phyloP scores from a whole-genome alignment of 2,113 vertebrate species.

The Anoplopoma fimbria region DNA sequence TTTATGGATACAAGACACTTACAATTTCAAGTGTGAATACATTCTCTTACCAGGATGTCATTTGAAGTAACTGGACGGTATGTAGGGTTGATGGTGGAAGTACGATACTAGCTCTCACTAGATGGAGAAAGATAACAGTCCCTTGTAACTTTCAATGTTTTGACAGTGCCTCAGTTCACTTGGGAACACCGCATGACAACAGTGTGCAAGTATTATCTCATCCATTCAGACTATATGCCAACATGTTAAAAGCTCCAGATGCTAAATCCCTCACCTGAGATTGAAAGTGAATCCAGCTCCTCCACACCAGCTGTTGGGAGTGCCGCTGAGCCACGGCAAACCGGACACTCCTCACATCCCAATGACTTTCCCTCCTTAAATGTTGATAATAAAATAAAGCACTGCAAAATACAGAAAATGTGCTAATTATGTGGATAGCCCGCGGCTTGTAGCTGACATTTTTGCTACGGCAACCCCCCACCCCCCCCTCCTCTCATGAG shows the following conservation, averaged over 20 bases:
- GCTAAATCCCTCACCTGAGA: slow-evolving; percentile 31
- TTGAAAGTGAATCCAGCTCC: slow-evolving; percentile 34
- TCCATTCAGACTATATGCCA: neutral
- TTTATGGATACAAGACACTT: neutral
- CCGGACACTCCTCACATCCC: slow-evolving; percentile 48
- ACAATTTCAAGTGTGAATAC: neutral
- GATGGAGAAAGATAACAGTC: neutral
- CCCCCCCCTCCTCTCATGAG: slow-evolving; percentile 13
- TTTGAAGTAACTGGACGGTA: neutral
- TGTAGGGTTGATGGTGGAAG: neutral
- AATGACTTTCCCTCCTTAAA: slow-evolving; percentile 56
- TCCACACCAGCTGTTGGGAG: slow-evolving; percentile 53
- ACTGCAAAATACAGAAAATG: slow-evolving; percentile 28
- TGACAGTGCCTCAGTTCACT: neutral
- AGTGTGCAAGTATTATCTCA: neutral
- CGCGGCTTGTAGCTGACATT: slow-evolving; percentile 56
- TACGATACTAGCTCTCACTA: too few species aligned
- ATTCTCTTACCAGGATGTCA: neutral
- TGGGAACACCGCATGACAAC: neutral
- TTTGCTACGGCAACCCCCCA: slow-evolving; percentile 20
- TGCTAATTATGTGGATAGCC: slow-evolving; percentile 60
- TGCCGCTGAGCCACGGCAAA: slow-evolving; percentile 40
- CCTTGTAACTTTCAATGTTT: neutral
- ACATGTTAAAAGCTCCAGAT: slow-evolving; percentile 20
- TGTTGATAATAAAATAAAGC: slow-evolving; percentile 44